phyloP scores from a whole-genome alignment of 2,797 vertebrate species.

The Coregonus suidteri region DNA sequence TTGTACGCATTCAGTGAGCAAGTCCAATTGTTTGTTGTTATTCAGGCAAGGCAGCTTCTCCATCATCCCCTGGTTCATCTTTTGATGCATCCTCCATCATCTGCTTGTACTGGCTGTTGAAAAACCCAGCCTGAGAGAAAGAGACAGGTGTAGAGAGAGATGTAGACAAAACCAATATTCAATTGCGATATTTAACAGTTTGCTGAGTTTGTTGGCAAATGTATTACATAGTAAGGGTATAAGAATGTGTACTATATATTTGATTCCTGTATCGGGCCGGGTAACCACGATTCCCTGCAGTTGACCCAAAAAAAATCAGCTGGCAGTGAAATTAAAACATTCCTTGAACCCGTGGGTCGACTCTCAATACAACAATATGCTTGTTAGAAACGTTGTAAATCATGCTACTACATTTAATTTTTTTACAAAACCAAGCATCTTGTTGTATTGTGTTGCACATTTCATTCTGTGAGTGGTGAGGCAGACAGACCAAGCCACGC shows the following conservation, averaged over 20 bases:
- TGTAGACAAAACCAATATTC: no score
- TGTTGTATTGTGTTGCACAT: no score
- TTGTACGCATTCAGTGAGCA: not conserved
- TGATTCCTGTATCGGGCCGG: not conserved
- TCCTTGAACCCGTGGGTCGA: no score
- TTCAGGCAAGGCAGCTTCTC: not conserved
- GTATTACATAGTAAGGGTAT: not conserved
- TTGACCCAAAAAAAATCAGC: no score
- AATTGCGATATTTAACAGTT: not conserved
- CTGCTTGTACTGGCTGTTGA: constrained; percentile 82
- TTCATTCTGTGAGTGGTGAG: no score
- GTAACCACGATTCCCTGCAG: no score
- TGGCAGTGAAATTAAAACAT: no score
- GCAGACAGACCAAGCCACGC: no score
- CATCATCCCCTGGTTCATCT: constrained; percentile 3
- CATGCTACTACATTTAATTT: no score
- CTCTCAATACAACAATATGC: no score
- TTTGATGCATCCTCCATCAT: constrained; percentile 63
- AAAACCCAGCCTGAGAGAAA: constrained; percentile 81
- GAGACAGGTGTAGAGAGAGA: not conserved
- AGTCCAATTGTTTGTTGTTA: not conserved
- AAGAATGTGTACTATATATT: not conserved
- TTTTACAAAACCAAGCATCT: no score
- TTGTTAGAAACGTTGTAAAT: no score
- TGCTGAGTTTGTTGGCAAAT: not conserved